Percentiles rank a stretch among this genome's conserved stretches.
Evolutionary conservation across 64 coral and sea anemone species (phyloP).

Genomic region (Actinia tenebrosa): DNA sequence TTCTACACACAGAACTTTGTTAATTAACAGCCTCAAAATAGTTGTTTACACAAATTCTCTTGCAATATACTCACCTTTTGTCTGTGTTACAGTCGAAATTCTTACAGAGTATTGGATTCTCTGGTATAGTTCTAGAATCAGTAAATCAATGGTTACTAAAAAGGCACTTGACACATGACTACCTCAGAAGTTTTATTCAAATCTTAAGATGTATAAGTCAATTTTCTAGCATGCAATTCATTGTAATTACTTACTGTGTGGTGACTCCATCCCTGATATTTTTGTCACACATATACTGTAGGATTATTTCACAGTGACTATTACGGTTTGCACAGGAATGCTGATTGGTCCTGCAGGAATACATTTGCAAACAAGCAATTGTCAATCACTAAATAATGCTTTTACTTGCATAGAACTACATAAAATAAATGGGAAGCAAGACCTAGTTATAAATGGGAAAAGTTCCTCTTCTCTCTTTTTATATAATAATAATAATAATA

Average conservation of each 20-base stretch:
- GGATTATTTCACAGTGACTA: conserved; percentile 76
- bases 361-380: background rate
- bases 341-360: conserved; percentile 69
- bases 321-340: conserved; percentile 78
- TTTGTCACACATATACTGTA: conserved; percentile 86
- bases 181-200: too few relatives aligned
- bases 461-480: too few relatives aligned
- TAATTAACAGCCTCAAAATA: too few relatives aligned
- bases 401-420: too few relatives aligned
- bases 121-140: conserved; percentile 84
- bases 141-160: background rate
- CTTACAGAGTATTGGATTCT: conserved; percentile 73
- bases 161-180: too few relatives aligned
- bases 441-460: too few relatives aligned
- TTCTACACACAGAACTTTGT: too few relatives aligned
- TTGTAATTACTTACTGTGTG: conserved; percentile 56
- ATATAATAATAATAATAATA: too few relatives aligned
- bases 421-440: too few relatives aligned
- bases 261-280: conserved; percentile 67
- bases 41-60: too few relatives aligned
- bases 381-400: too few relatives aligned
- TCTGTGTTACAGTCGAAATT: conserved; percentile 89
- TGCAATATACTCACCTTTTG: conserved; percentile 45
- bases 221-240: background rate
- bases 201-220: too few relatives aligned